Conservation (phyloP, 2,888 invertebrate species). For the Lordiphosa andalusiaca region DNA sequence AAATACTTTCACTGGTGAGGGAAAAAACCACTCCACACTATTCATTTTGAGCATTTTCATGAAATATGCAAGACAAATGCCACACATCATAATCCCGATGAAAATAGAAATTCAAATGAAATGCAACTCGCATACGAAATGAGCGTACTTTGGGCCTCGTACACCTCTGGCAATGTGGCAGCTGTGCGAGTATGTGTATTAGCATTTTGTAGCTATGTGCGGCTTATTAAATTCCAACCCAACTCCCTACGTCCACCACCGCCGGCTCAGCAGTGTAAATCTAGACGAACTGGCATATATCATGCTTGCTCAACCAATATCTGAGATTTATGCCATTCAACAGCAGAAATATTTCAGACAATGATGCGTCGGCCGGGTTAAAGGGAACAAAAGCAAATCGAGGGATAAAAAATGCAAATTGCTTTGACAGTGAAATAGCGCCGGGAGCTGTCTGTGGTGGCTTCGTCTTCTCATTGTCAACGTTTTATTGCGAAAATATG, state of each 20-base stretch:
- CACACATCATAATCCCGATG: conserved; percentile 17
- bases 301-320: conserved; percentile 28
- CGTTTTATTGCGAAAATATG: conserved; percentile 58
- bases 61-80: not conserved
- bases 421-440: conserved; percentile 50
- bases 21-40: no score
- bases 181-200: conserved; percentile 4
- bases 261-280: conserved; percentile 16
- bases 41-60: not conserved
- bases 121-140: conserved; percentile 49
- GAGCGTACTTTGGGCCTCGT: conserved; percentile 5
- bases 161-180: conserved; percentile 1
- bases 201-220: conserved; percentile 17
- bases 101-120: conserved; percentile 39
- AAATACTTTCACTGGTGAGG: no score
- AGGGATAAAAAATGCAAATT: conserved; percentile 52
- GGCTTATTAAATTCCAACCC: conserved; percentile 30
- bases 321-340: conserved; percentile 58
- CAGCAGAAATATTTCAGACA: conserved; percentile 46
- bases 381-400: conserved; percentile 30
- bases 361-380: conserved; percentile 38
- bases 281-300: conserved; percentile 45
- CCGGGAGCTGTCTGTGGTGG: conserved; percentile 25
- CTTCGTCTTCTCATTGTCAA: conserved; percentile 37
- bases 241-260: conserved; percentile 6